Evolutionary conservation across 2,888 invertebrate genomes (phyloP).

Genomic region (Meliscaeva auricollis): DNA sequence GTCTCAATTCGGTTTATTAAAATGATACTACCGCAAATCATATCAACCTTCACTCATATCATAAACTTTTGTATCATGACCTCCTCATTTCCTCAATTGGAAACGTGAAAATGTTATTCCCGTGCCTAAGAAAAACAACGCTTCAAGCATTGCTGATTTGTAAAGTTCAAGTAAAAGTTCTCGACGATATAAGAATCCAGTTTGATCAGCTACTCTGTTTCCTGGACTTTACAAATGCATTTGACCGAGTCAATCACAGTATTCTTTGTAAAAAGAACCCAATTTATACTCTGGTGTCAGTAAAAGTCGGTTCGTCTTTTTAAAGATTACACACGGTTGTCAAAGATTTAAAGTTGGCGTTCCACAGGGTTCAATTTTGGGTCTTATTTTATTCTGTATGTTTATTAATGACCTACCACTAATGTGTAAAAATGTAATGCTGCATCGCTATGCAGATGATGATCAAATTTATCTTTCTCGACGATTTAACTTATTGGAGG

Average conservation of each 20-base stretch:
- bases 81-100: neutral
- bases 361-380: neutral
- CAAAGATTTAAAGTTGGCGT: neutral
- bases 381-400: neutral
- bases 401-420: slow-evolving; percentile 6
- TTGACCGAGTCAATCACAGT: too few species aligned
- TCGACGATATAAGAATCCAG: too few species aligned
- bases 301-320: neutral
- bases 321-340: neutral
- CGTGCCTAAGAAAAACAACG: neutral
- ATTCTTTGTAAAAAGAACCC: too few species aligned
- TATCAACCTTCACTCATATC: neutral
- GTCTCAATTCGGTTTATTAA: neutral
- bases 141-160: neutral
- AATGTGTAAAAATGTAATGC: neutral
- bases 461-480: slow-evolving; percentile 4
- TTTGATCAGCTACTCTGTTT: too few species aligned
- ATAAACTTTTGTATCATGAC: neutral
- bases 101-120: neutral
- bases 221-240: too few species aligned
- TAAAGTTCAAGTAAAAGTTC: neutral
- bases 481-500: neutral
- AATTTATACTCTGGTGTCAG: neutral
- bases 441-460: slow-evolving; percentile 13
- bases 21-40: neutral